These are phyloP conservation scores for Atlantisia rogersi DNA, from an alignment of 2,113 vertebrate genomes.

Conservation along the genomic window DNA sequence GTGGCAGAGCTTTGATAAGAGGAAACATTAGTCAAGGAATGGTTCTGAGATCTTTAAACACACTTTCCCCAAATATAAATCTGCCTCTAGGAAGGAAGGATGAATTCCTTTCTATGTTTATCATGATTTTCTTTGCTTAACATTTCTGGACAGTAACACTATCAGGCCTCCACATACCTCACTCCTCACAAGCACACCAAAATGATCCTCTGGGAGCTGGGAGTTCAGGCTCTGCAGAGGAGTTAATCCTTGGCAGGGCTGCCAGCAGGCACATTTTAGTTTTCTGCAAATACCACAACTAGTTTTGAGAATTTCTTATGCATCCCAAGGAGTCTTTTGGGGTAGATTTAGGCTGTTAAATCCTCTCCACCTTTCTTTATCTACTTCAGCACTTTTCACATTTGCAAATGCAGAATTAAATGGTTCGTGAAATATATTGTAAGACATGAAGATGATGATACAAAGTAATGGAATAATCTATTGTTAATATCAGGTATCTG, in stretches of 20 bases:
- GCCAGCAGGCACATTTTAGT: background rate
- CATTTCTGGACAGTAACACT: background rate
- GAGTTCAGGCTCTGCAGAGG: background rate
- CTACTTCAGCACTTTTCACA: conserved; percentile 25
- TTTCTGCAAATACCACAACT: background rate
- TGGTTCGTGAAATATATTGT: conserved; percentile 36
- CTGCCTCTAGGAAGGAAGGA: background rate
- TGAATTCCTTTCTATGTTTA: background rate
- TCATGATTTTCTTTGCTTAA: background rate
- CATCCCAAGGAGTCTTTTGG: background rate
- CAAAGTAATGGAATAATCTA: conserved; percentile 27
- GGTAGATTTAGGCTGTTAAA: conserved; percentile 2
- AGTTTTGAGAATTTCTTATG: conserved; percentile 27
- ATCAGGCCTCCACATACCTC: background rate
- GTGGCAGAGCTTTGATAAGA: background rate
- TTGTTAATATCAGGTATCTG: conserved; percentile 3
- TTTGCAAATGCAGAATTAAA: conserved; percentile 51
- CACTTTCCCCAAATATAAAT: background rate
- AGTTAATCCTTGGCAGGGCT: background rate
- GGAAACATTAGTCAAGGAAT: background rate
- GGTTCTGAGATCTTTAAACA: background rate
- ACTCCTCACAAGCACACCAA: background rate
- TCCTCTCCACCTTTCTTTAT: background rate
- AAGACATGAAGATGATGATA: conserved; percentile 24
- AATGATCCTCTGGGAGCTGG: background rate